Percentiles rank a stretch among this genome's conserved stretches.
Conservation (phyloP, 2,797 vertebrate genomes). For the Prionace glauca region DNA sequence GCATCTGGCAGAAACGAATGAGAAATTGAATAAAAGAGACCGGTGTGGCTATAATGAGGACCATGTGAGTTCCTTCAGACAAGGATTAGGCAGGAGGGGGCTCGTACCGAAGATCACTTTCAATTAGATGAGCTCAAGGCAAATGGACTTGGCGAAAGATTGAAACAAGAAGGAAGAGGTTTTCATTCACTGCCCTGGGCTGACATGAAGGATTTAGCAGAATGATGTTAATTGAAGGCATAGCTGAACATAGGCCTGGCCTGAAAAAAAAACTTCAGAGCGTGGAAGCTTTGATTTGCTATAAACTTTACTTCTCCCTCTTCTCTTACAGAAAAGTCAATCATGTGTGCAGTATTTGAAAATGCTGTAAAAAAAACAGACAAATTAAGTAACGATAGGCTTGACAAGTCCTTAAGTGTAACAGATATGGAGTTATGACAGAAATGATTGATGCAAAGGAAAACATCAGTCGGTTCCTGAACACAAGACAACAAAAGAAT, state of each 20-base stretch:
- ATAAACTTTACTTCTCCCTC: slow-evolving; percentile 25
- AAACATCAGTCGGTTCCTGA: slow-evolving; percentile 59
- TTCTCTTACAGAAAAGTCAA: slow-evolving; percentile 22
- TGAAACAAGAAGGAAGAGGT: slow-evolving; percentile 69
- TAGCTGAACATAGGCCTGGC: slow-evolving; percentile 20
- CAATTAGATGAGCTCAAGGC: slow-evolving; percentile 97
- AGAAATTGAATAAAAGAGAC: slow-evolving; percentile 74
- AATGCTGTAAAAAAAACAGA: slow-evolving; percentile 52
- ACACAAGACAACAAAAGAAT: slow-evolving; percentile 64
- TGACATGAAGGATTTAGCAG: slow-evolving; percentile 59
- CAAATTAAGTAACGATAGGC: slow-evolving; percentile 66
- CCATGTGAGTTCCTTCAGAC: slow-evolving; percentile 91
- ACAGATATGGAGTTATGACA: slow-evolving; percentile 62
- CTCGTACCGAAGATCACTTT: slow-evolving; percentile 87
- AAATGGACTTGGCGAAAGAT: slow-evolving; percentile 75
- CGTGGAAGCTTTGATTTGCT: slow-evolving; percentile 21
- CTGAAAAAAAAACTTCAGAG: slow-evolving; percentile 26
- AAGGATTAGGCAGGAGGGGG: slow-evolving; percentile 93
- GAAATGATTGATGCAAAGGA: slow-evolving; percentile 61
- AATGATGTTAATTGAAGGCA: slow-evolving; percentile 56
- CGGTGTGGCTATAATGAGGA: slow-evolving; percentile 89
- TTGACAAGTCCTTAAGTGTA: slow-evolving; percentile 57
- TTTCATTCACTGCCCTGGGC: slow-evolving; percentile 60
- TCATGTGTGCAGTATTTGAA: slow-evolving; percentile 48
- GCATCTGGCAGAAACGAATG: slow-evolving; percentile 64